Conservation (phyloP, 30 jellyfish, hydroid and myxozoan species). For the Haliclystus octoradiatus region DNA sequence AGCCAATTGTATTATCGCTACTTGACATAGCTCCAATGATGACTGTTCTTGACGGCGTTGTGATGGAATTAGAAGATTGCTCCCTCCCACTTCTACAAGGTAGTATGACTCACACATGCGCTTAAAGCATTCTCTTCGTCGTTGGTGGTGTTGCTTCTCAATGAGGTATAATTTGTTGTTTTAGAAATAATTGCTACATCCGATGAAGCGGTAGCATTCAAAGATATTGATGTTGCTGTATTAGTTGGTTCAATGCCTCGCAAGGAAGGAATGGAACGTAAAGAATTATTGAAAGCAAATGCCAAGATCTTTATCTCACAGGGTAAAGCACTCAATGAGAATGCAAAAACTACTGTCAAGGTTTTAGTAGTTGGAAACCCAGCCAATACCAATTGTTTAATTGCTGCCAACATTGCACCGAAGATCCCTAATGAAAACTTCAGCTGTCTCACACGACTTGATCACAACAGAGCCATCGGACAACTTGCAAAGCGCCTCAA, state of each 20-base stretch:
- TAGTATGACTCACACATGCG: constrained; percentile 2
- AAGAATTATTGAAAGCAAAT: constrained; percentile 92
- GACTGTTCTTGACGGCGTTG: constrained; percentile 92
- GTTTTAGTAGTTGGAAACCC: constrained; percentile 98
- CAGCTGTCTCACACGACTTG: constrained; percentile 88
- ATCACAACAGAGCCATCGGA: constrained; percentile 93
- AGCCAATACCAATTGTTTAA: constrained; percentile 97
- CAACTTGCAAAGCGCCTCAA: constrained; percentile 84
- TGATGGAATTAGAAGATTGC: constrained; percentile 96
- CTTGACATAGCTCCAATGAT: constrained; percentile 89
- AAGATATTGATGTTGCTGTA: constrained; percentile 89
- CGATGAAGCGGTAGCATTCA: constrained; percentile 80
- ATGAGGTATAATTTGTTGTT: constrained; percentile 5
- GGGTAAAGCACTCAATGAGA: constrained; percentile 77
- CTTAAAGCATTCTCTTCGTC: neutral
- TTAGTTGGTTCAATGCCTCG: constrained; percentile 99
- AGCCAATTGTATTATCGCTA: constrained; percentile 84
- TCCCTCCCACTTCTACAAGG: constrained; percentile 85
- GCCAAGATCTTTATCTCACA: constrained; percentile 87
- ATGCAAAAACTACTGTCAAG: constrained; percentile 94
- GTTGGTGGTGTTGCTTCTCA: neutral
- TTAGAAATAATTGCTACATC: constrained; percentile 76
- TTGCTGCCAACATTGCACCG: constrained; percentile 82
- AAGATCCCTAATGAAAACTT: constrained; percentile 94
- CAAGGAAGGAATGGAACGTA: constrained; percentile 97